phyloP scores from a whole-genome alignment of 2,113 vertebrate genomes.

The Suncus etruscus region DNA sequence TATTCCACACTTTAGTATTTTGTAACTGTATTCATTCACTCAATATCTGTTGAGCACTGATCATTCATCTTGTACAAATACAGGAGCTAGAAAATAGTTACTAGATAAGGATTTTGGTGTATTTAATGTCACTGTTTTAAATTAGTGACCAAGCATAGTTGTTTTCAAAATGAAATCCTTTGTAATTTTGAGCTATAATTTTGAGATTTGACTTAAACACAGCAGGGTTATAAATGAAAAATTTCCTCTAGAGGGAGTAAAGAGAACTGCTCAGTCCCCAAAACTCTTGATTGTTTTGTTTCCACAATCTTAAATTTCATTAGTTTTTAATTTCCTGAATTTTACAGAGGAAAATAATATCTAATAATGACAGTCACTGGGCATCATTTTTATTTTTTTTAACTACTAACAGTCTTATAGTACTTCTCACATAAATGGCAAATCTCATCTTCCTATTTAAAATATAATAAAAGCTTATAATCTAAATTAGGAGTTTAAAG shows the following conservation, averaged over 20 bases:
- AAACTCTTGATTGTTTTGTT: neutral
- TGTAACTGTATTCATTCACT: neutral
- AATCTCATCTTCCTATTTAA: neutral
- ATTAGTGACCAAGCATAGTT: neutral
- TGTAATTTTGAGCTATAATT: neutral
- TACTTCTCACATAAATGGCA: neutral
- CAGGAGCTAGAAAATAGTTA: slow-evolving; percentile 34
- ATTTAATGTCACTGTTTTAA: neutral
- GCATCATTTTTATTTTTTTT: too few relatives aligned
- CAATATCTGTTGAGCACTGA: neutral
- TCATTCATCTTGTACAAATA: neutral
- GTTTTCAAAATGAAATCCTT: neutral
- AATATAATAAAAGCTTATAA: slow-evolving; percentile 9
- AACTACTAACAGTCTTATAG: neutral
- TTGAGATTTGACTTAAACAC: neutral
- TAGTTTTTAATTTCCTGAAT: slow-evolving; percentile 36
- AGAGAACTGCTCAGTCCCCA: neutral
- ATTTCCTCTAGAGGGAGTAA: neutral
- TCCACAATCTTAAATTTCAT: neutral
- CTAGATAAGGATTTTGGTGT: neutral
- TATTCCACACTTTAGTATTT: neutral
- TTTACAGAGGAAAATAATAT: slow-evolving; percentile 12
- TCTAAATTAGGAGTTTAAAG: slow-evolving; percentile 13
- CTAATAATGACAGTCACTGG: neutral
- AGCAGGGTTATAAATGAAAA: neutral